Evolutionary conservation across 2,888 invertebrate species (phyloP).

Genomic region (Tholera decimalis): DNA sequence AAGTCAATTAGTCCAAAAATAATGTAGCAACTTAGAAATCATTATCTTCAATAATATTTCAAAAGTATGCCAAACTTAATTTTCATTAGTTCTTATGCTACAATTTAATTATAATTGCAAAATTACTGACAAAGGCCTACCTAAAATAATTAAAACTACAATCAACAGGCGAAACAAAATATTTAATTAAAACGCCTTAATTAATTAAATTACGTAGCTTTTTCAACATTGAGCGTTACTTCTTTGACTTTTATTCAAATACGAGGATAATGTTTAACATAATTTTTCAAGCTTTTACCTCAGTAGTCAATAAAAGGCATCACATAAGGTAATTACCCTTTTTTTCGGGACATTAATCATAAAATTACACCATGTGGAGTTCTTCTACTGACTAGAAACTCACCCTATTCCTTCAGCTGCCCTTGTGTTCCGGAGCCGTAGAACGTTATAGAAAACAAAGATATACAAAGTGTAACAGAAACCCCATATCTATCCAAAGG

Average conservation of each 20-base stretch:
- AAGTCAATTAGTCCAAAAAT: too few relatives aligned
- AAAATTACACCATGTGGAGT: too few relatives aligned
- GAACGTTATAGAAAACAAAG: too few relatives aligned
- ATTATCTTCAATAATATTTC: background rate
- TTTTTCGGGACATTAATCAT: too few relatives aligned
- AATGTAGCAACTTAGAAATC: too few relatives aligned
- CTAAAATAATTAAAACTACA: constrained; percentile 50
- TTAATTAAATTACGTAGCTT: constrained; percentile 52
- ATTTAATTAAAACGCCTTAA: constrained; percentile 26
- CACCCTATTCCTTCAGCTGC: too few relatives aligned
- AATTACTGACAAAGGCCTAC: constrained; percentile 16
- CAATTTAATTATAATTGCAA: constrained; percentile 9
- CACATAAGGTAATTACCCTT: too few relatives aligned
- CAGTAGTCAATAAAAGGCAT: too few relatives aligned
- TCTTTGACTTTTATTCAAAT: constrained; percentile 30
- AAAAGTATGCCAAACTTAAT: constrained; percentile 2
- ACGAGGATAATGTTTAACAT: constrained; percentile 28
- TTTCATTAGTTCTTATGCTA: constrained; percentile 4
- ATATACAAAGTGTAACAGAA: too few relatives aligned
- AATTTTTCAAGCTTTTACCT: constrained; percentile 10
- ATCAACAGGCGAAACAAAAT: constrained; percentile 48
- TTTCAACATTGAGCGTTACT: constrained; percentile 38
- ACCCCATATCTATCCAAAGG: too few relatives aligned
- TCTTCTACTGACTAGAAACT: too few relatives aligned
- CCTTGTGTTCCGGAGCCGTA: too few relatives aligned